A percentile compares a stretch with the other conserved stretches of the same genome.
Conservation (phyloP, 2,113 vertebrate species). For the Origma solitaria region DNA sequence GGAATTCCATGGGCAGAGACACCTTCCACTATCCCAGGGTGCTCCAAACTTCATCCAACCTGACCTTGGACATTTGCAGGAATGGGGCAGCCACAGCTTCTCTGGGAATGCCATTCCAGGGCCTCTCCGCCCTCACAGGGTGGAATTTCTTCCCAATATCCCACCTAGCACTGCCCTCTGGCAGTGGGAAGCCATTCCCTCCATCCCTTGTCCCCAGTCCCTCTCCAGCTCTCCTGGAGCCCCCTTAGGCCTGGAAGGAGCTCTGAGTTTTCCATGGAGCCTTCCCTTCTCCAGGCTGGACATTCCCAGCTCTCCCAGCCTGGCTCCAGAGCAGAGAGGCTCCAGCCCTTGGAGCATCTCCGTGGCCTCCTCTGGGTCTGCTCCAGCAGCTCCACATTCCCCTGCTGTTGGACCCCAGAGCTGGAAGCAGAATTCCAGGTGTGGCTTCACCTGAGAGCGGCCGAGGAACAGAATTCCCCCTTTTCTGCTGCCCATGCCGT, state of each 20-base stretch:
- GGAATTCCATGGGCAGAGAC: no score
- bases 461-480: background rate
- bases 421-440: background rate
- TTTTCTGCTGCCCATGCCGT: fast-evolving
- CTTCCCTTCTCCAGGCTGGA: background rate
- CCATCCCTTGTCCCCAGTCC: background rate
- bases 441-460: background rate
- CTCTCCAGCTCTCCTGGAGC: background rate
- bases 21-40: fast-evolving
- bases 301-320: background rate
- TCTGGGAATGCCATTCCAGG: background rate
- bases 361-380: fast-evolving
- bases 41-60: fast-evolving
- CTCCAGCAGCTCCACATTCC: fast-evolving
- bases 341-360: background rate
- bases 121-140: fast-evolving
- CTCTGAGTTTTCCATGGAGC: fast-evolving
- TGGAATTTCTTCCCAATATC: background rate
- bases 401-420: fast-evolving
- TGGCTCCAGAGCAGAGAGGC: no score
- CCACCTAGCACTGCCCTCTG: fast-evolving
- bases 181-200: background rate
- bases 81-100: background rate
- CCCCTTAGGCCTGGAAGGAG: no score
- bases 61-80: background rate